These are phyloP conservation scores for Butastur rufipennis DNA, from an alignment of 2,113 vertebrate genomes.

Conservation along the genomic window DNA sequence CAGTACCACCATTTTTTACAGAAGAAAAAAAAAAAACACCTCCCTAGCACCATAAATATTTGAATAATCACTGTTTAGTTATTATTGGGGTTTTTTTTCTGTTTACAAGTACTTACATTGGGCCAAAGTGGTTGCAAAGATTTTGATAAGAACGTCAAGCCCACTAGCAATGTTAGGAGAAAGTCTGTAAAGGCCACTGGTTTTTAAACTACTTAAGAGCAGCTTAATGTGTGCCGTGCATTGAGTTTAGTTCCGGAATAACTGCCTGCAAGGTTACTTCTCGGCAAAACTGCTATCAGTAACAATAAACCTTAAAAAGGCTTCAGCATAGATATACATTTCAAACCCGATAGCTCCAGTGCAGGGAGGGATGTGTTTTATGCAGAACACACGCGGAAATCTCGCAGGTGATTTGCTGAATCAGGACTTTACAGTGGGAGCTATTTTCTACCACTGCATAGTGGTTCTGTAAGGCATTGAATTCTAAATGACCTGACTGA, in stretches of 20 bases:
- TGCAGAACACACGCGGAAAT: background rate
- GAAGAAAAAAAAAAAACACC: background rate
- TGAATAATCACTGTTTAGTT: background rate
- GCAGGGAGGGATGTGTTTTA: background rate
- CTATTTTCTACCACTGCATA: background rate
- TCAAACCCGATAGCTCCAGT: background rate
- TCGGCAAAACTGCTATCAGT: background rate
- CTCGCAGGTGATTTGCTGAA: background rate
- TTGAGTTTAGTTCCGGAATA: background rate
- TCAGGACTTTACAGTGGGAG: background rate
- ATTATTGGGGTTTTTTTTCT: background rate
- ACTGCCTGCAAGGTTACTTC: background rate
- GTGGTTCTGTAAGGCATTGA: background rate
- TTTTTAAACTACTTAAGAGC: background rate
- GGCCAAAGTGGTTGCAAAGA: background rate
- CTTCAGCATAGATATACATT: background rate
- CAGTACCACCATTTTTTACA: background rate
- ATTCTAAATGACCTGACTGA: background rate
- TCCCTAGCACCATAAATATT: background rate
- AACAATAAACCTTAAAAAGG: background rate
- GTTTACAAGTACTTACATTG: background rate
- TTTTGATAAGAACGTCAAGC: background rate
- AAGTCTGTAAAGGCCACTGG: background rate
- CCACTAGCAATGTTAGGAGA: background rate
- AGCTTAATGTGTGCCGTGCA: background rate